Evolutionary conservation across 2,888 invertebrate genomes (phyloP).

Genomic region (Spisula subtruncata): DNA sequence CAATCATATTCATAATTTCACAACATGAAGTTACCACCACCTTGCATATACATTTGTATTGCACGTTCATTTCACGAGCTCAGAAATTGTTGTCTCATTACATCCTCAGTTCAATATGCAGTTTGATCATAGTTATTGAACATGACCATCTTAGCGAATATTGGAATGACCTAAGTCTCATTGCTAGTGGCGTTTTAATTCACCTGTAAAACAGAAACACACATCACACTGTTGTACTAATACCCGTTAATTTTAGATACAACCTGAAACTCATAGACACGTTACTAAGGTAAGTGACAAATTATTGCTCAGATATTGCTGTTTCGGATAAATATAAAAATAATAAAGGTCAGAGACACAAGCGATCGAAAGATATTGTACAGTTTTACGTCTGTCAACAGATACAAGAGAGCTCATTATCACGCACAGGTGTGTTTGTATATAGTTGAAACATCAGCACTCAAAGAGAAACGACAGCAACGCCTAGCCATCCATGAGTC

Average conservation of each 20-base stretch:
- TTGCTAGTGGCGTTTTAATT: neutral
- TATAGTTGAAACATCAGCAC: too few species aligned
- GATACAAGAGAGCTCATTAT: too few species aligned
- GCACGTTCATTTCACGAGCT: neutral
- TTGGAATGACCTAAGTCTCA: neutral
- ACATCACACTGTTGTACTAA: neutral
- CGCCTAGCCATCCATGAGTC: too few species aligned
- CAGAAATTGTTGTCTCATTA: neutral
- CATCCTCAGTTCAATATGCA: neutral
- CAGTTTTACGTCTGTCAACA: too few species aligned
- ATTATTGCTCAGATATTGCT: neutral
- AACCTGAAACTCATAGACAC: neutral
- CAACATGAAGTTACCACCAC: neutral
- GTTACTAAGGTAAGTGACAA: constrained; percentile 18
- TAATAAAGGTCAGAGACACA: neutral
- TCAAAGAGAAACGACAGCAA: too few species aligned
- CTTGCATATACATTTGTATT: too few species aligned
- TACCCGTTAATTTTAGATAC: neutral
- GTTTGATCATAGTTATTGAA: too few species aligned
- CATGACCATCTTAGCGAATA: neutral
- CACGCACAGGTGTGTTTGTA: too few species aligned
- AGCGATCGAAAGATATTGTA: neutral
- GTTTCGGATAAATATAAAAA: neutral
- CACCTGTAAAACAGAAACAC: neutral
- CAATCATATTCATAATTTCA: too few species aligned